Conservation (phyloP, 2,797 vertebrate genomes). For the Carapus acus region DNA sequence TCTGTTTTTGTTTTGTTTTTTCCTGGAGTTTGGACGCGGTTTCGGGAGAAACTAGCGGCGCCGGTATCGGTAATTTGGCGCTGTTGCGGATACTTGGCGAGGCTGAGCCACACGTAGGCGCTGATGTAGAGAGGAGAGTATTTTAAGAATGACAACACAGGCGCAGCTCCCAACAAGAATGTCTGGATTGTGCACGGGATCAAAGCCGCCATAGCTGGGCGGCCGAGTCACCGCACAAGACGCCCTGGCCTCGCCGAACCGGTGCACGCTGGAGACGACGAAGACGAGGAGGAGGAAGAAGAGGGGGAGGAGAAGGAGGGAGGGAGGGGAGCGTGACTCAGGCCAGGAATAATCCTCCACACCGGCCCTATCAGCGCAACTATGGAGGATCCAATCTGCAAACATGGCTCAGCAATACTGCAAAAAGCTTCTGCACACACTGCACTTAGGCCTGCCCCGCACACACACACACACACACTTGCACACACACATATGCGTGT, state of each 20-base stretch:
- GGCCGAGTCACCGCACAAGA: slow-evolving; percentile 58
- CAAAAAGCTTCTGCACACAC: too few relatives aligned
- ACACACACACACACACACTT: slow-evolving; percentile 3
- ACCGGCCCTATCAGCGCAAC: slow-evolving; percentile 45
- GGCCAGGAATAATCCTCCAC: slow-evolving; percentile 63
- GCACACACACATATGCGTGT: too few relatives aligned
- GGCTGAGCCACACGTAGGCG: not conserved
- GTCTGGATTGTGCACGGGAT: slow-evolving; percentile 63
- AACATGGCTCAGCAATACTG: slow-evolving; percentile 53
- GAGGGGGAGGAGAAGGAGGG: too few relatives aligned
- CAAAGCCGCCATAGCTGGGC: slow-evolving; percentile 58
- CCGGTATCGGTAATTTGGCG: not conserved
- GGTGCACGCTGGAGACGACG: too few relatives aligned
- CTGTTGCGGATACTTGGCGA: slow-evolving; percentile 23
- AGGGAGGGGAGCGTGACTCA: slow-evolving; percentile 65
- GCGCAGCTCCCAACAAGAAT: slow-evolving; percentile 54
- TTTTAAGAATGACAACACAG: slow-evolving; percentile 23
- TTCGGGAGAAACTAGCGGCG: too few relatives aligned
- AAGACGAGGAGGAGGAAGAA: too few relatives aligned
- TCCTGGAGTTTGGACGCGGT: too few relatives aligned
- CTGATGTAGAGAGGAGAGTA: slow-evolving; percentile 41
- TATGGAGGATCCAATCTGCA: slow-evolving; percentile 50
- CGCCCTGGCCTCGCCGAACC: slow-evolving; percentile 43
- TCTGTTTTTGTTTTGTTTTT: too few relatives aligned
- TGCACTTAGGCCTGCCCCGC: slow-evolving; percentile 27